phyloP scores from a whole-genome alignment of 2,113 vertebrate genomes.

The Coptodon bakossiorum region DNA sequence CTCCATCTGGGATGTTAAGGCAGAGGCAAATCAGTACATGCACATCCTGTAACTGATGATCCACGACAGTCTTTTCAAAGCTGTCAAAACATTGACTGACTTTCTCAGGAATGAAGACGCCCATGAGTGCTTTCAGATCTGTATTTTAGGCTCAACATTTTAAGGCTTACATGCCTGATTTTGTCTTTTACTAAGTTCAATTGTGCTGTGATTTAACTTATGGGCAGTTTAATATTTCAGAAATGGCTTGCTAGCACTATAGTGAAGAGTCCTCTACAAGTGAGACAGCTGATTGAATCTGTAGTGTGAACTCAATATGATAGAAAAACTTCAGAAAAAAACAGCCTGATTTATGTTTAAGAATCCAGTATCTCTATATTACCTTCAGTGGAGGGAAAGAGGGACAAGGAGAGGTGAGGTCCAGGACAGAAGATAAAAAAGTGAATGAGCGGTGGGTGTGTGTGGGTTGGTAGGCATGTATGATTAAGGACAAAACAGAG shows the following conservation, averaged over 20 bases:
- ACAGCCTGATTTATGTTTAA: neutral
- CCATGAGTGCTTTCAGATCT: neutral
- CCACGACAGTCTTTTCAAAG: neutral
- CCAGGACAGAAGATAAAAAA: constrained; percentile 18
- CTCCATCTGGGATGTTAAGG: constrained; percentile 1
- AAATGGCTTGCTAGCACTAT: neutral
- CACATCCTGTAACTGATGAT: neutral
- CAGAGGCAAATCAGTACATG: neutral
- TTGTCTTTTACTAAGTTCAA: neutral
- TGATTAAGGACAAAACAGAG: constrained; percentile 11
- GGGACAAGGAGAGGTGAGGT: constrained; percentile 46
- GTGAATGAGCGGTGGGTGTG: neutral
- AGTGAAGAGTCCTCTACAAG: neutral
- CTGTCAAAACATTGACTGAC: neutral
- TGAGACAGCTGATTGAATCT: neutral
- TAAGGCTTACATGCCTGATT: neutral
- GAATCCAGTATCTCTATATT: neutral
- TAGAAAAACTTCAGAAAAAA: neutral
- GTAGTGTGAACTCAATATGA: neutral
- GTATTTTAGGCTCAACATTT: neutral
- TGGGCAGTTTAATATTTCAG: neutral
- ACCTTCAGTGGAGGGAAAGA: neutral
- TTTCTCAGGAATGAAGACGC: neutral
- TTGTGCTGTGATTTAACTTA: neutral
- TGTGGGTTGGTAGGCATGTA: neutral